These are phyloP conservation scores for Acanthococcus lagerstroemiae DNA, from an alignment of 2,888 invertebrate genomes.

Conservation along the genomic window DNA sequence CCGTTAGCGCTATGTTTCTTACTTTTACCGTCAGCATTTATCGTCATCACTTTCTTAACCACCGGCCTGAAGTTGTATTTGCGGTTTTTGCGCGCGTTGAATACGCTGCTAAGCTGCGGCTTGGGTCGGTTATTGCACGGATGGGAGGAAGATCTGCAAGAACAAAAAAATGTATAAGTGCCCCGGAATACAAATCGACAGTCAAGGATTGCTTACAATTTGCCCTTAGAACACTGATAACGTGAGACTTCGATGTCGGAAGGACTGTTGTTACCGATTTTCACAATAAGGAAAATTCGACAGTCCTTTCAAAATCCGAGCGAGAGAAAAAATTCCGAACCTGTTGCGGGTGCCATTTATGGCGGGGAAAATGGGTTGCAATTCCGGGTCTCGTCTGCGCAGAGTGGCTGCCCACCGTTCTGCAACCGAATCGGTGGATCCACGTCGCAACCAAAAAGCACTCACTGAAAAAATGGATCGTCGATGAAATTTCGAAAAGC, in stretches of 20 bases:
- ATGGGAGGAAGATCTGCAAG: slow-evolving; percentile 34
- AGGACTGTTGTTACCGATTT: too few species aligned
- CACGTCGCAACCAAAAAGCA: too few species aligned
- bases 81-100: slow-evolving; percentile 10
- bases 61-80: slow-evolving; percentile 22
- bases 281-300: too few species aligned
- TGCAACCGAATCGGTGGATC: slow-evolving; percentile 39
- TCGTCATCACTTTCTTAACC: slow-evolving; percentile 27
- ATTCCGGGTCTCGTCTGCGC: slow-evolving; percentile 53
- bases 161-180: slow-evolving; percentile 1
- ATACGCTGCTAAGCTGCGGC: not conserved
- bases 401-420: slow-evolving; percentile 62
- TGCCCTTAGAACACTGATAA: too few species aligned
- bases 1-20: not conserved
- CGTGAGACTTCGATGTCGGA: too few species aligned
- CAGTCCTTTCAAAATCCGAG: too few species aligned
- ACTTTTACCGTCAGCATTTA: not conserved
- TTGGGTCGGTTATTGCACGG: slow-evolving; percentile 30
- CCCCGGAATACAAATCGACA: not conserved
- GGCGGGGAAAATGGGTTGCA: slow-evolving; percentile 55
- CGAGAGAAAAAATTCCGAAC: too few species aligned
- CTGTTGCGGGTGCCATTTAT: slow-evolving; percentile 43
- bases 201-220: too few species aligned
- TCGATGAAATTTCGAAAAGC: slow-evolving; percentile 35
- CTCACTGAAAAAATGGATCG: slow-evolving; percentile 41